Base-by-base conservation (phyloP, 1,140 invertebrate species). In the Listronotus bonariensis region DNA sequence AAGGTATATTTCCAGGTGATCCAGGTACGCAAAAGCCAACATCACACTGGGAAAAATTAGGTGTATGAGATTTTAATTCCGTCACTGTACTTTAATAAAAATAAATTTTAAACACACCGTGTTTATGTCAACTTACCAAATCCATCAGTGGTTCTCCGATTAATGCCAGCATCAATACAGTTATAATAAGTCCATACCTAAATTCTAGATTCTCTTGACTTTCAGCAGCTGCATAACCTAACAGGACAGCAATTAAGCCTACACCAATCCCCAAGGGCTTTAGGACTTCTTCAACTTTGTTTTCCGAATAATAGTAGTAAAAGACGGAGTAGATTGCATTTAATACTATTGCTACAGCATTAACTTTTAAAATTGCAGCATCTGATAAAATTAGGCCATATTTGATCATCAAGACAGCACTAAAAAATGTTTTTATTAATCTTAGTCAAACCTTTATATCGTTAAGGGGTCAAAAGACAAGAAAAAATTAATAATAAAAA, bases 301-400 rank as follows among this genome's bases (percentile, higher is more conserved):
- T 77, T 76, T 83, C 45, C 68, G 87, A 81, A 72, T 88, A 92
- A 17, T 82, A 68, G 74, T 87, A 90, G 77, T 84, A 93, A 12
- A 87, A 75, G 46, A 80, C 53, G 61, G 87, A 78, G 71, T 92
- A 92, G 9, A 84, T 38, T 0, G 85, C 72, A 74, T 89, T 92
- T 34, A 89, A 78, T 1, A 82, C 71, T 53, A 90, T 78, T 64
- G 88, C 90, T 74, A 87, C 83, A 55, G 90, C 72, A 80, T 92
- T 92, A 26, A 91, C 87, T 74, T 83, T 83, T 43, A 90, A 87
- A 87, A 91, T 92, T 0, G 82, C 84, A 59, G 81, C 77, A 76
- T 93, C 90, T 32, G 84, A 78, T 15, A 92, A 76, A 43, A 92
- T 82, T 56, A 83, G 79, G 32, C 86, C 89, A 77, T 89, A 88